These are phyloP conservation scores for Smittia aterrima DNA, from an alignment of 2,888 invertebrate genomes.

Conservation along the genomic window DNA sequence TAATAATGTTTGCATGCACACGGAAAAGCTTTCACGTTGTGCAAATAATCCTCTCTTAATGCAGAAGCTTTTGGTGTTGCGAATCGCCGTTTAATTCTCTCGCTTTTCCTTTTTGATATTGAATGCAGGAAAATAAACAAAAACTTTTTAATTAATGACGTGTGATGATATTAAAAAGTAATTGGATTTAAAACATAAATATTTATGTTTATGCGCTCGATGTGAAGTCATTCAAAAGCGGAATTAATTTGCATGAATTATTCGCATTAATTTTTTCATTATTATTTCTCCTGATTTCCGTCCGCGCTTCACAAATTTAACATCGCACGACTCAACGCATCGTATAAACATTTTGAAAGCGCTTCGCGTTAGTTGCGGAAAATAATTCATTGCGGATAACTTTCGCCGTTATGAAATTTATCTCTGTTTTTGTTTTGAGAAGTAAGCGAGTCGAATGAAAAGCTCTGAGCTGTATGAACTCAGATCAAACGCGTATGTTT, in stretches of 20 bases:
- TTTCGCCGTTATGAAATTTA: not conserved
- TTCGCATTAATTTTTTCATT: not conserved
- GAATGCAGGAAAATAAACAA: not conserved
- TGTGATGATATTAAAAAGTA: slow-evolving; percentile 40
- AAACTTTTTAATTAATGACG: slow-evolving; percentile 31
- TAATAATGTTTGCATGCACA: not conserved
- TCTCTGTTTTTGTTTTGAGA: not conserved
- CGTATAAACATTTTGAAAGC: not conserved
- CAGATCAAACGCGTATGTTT: slow-evolving; percentile 1
- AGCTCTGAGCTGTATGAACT: not conserved
- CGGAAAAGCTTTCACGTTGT: not conserved
- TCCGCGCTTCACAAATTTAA: not conserved
- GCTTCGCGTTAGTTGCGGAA: not conserved
- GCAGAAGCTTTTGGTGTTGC: not conserved
- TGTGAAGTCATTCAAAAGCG: slow-evolving; percentile 35
- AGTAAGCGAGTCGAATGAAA: not conserved
- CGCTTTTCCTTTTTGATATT: not conserved
- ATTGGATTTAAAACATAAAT: slow-evolving; percentile 37
- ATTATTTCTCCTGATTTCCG: slow-evolving; percentile 4
- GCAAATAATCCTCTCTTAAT: not conserved
- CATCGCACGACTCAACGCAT: not conserved
- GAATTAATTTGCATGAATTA: slow-evolving; percentile 39
- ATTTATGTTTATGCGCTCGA: slow-evolving; percentile 30
- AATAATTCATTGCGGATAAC: not conserved
- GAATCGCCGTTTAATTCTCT: not conserved